Conservation (phyloP, 2,113 vertebrate species). For the Lampris megalopsis region DNA sequence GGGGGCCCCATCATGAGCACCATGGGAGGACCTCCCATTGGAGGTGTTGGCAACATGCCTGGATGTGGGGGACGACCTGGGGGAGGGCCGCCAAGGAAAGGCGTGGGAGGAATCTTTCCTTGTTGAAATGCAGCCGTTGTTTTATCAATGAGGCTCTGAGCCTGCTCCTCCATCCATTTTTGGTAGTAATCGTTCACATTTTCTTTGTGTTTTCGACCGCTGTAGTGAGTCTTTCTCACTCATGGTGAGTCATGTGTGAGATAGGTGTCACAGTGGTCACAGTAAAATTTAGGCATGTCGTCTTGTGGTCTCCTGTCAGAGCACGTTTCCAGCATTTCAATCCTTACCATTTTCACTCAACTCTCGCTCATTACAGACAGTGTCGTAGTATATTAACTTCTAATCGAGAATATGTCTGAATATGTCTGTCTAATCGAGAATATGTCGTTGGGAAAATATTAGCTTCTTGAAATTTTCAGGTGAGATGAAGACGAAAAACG, state of each 20-base stretch:
- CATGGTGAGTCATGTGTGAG: constrained; percentile 98
- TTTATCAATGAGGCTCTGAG: constrained; percentile 98
- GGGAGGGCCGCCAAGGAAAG: constrained; percentile 92
- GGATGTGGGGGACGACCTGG: constrained; percentile 93
- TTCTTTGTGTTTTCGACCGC: constrained; percentile 97
- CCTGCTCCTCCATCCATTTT: constrained; percentile 99
- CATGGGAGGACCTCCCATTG: constrained; percentile 97
- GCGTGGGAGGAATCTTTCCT: constrained; percentile 96
- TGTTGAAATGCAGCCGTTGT: constrained; percentile 99
- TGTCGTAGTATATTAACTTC: no score
- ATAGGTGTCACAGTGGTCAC: constrained; percentile 98
- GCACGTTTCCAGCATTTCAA: no score
- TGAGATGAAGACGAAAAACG: no score
- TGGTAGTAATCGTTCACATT: constrained; percentile 99
- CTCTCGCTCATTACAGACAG: no score
- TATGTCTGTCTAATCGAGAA: no score
- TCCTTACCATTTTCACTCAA: no score
- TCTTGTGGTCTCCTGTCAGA: no score
- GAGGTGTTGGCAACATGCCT: constrained; percentile 96
- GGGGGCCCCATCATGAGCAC: constrained; percentile 99
- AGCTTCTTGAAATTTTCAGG: no score
- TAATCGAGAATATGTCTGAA: no score
- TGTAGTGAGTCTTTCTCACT: constrained; percentile 98
- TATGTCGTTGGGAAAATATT: no score
- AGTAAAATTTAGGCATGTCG: constrained; percentile 88